phyloP scores from a whole-genome alignment of 2,113 vertebrate genomes.

The Macrotus californicus region DNA sequence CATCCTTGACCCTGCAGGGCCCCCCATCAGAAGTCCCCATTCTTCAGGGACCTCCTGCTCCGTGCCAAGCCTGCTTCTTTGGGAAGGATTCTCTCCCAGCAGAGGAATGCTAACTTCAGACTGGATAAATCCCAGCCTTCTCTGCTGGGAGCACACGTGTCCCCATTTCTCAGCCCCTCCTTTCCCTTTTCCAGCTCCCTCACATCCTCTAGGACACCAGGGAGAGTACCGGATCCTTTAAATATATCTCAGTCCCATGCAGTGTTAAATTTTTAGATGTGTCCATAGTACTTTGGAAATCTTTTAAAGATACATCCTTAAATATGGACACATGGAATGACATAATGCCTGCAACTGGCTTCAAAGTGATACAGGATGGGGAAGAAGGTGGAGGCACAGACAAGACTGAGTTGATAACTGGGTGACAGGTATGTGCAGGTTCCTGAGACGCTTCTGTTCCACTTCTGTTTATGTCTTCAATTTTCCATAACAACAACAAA shows the following conservation, averaged over 20 bases:
- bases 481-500: neutral
- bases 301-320: neutral
- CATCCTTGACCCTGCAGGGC: neutral
- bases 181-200: neutral
- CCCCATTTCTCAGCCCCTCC: neutral
- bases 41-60: neutral
- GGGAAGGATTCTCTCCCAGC: neutral
- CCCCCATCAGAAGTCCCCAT: neutral
- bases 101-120: neutral
- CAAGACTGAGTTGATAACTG: fast-evolving
- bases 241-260: neutral
- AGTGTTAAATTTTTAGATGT: neutral
- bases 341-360: neutral
- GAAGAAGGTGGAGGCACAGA: neutral
- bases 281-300: neutral
- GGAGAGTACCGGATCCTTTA: neutral
- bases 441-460: neutral
- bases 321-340: neutral
- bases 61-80: neutral
- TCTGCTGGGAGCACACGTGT: neutral
- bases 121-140: neutral
- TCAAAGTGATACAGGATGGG: neutral
- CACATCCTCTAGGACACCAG: neutral
- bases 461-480: neutral
- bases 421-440: neutral